A percentile compares a stretch with the other conserved stretches of the same genome.
These are phyloP conservation scores for Carcharodon carcharias DNA, from an alignment of 2,797 vertebrate species.

Conservation along the genomic window DNA sequence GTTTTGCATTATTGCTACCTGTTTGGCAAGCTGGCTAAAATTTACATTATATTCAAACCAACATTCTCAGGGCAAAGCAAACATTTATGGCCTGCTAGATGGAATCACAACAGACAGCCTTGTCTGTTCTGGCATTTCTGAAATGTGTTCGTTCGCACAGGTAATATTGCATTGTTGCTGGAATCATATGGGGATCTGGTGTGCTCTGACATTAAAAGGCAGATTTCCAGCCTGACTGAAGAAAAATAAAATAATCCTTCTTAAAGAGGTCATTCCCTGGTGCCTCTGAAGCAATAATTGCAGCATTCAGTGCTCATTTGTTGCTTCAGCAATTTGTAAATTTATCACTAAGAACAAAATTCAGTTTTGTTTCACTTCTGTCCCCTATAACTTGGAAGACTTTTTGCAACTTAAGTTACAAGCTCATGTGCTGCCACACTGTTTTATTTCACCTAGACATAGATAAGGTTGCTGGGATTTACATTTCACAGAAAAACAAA, in stretches of 20 bases:
- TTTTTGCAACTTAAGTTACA: background rate
- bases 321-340: background rate
- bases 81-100: background rate
- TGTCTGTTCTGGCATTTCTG: background rate
- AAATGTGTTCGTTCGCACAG: background rate
- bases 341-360: background rate
- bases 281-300: background rate
- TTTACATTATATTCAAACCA: background rate
- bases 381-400: background rate
- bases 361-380: background rate
- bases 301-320: background rate
- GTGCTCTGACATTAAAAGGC: background rate
- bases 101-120: background rate
- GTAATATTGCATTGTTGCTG: background rate
- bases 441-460: background rate
- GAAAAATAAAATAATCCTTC: background rate
- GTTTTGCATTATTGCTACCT: background rate
- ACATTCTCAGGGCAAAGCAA: background rate
- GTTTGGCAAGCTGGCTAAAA: background rate
- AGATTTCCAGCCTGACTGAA: background rate
- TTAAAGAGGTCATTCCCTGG: background rate
- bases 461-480: background rate
- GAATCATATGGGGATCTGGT: background rate
- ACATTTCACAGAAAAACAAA: background rate
- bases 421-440: background rate